A percentile compares a stretch with the other conserved stretches of the same genome.
Evolutionary conservation across 2,113 vertebrate genomes (phyloP).

Genomic region (Camelus dromedarius): DNA sequence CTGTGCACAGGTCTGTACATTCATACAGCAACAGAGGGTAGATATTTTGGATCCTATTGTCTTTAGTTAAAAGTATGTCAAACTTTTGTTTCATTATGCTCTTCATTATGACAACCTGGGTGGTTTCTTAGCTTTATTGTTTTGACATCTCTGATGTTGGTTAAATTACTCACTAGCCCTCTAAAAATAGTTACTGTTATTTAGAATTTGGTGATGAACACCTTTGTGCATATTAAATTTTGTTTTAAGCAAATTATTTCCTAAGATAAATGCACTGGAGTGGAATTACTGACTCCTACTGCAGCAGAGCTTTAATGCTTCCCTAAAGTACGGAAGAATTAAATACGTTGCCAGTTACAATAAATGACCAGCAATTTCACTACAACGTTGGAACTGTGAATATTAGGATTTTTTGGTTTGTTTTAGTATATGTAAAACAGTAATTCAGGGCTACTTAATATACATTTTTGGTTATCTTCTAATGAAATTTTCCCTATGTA

Average conservation of each 20-base stretch:
- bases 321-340: background rate
- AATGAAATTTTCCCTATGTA: background rate
- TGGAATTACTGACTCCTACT: background rate
- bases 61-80: background rate
- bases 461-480: background rate
- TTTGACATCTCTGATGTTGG: background rate
- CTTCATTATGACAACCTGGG: background rate
- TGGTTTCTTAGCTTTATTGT: background rate
- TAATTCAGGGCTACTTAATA: background rate
- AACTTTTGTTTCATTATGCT: background rate
- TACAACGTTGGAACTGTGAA: background rate
- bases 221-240: background rate
- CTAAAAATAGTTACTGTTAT: background rate
- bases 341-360: background rate
- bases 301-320: background rate
- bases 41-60: background rate
- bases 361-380: background rate
- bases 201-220: background rate
- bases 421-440: conserved; percentile 1
- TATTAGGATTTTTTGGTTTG: background rate
- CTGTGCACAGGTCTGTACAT: background rate
- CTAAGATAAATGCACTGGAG: background rate
- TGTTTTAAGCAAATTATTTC: background rate
- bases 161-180: background rate
- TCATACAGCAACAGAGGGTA: background rate